These are phyloP conservation scores for Pitta sordida DNA, from an alignment of 2,113 vertebrate species.

Conservation along the genomic window DNA sequence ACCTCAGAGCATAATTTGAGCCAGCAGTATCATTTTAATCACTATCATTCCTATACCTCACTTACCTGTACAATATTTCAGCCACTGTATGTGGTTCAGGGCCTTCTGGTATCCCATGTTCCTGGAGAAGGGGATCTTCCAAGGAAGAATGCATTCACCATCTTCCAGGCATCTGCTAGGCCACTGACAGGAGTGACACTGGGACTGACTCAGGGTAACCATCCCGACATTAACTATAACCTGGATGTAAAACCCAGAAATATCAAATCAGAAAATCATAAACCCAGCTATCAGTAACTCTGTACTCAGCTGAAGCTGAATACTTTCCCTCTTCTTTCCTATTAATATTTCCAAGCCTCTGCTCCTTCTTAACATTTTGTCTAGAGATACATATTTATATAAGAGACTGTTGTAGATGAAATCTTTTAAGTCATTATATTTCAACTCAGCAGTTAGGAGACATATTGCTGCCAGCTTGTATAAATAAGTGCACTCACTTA, in stretches of 20 bases:
- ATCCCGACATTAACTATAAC: not conserved
- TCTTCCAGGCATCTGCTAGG: not conserved
- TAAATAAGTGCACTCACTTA: not conserved
- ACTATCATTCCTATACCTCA: not conserved
- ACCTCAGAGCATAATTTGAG: not conserved
- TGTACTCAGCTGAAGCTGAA: not conserved
- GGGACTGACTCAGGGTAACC: not conserved
- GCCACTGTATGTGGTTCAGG: not conserved
- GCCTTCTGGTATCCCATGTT: not conserved
- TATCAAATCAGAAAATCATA: not conserved
- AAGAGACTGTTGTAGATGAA: not conserved
- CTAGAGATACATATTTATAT: not conserved
- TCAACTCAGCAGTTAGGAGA: not conserved
- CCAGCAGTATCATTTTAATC: not conserved
- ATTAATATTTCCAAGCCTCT: slow-evolving; percentile 11
- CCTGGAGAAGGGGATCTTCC: not conserved
- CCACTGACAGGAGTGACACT: not conserved
- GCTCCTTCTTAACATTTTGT: not conserved
- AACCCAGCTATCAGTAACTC: not conserved
- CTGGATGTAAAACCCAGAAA: not conserved
- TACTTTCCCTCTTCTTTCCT: slow-evolving; percentile 1
- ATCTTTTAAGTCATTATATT: not conserved
- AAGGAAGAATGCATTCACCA: not conserved
- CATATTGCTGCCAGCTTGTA: not conserved
- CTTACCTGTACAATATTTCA: not conserved